Evolutionary conservation across 2,888 invertebrate genomes (phyloP).

Genomic region (Melanophora roralis): DNA sequence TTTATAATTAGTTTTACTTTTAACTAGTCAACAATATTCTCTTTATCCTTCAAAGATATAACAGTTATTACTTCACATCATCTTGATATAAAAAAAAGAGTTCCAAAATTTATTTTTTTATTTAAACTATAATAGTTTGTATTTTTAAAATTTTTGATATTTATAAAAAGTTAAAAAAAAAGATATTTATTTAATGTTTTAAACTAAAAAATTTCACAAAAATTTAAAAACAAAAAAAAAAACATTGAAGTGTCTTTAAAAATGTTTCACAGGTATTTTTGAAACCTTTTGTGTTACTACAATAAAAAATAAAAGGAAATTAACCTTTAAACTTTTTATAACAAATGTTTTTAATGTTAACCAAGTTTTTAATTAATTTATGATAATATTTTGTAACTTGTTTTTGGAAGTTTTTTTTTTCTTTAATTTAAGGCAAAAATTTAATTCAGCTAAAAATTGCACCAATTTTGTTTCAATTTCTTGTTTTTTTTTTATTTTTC

Average conservation of each 20-base stretch:
- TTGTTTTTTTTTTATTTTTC: conserved; percentile 28
- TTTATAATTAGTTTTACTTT: conserved; percentile 52
- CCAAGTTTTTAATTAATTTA: neutral
- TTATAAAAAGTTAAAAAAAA: neutral
- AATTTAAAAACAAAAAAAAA: conserved; percentile 19
- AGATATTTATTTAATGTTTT: neutral
- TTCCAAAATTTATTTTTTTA: conserved; percentile 55
- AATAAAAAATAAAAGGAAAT: too few relatives aligned
- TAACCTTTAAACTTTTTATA: conserved; percentile 13
- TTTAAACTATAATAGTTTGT: conserved; percentile 15
- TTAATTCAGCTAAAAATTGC: conserved; percentile 63
- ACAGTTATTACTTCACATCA: conserved; percentile 63
- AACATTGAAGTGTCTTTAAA: conserved; percentile 58
- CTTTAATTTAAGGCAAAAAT: conserved; percentile 59
- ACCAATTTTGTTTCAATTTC: conserved; percentile 55
- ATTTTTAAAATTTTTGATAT: conserved; percentile 2
- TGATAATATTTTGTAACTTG: neutral
- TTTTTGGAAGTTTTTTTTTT: conserved; percentile 26
- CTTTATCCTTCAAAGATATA: conserved; percentile 63
- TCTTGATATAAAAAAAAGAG: conserved; percentile 44
- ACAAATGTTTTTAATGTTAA: neutral
- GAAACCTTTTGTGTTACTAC: conserved; percentile 70
- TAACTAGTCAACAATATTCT: conserved; percentile 61
- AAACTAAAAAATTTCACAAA: conserved; percentile 6
- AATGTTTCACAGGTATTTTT: conserved; percentile 71